Evolutionary conservation across 1,140 invertebrate species (phyloP).

Genomic region (Probaryconus sp.): DNA sequence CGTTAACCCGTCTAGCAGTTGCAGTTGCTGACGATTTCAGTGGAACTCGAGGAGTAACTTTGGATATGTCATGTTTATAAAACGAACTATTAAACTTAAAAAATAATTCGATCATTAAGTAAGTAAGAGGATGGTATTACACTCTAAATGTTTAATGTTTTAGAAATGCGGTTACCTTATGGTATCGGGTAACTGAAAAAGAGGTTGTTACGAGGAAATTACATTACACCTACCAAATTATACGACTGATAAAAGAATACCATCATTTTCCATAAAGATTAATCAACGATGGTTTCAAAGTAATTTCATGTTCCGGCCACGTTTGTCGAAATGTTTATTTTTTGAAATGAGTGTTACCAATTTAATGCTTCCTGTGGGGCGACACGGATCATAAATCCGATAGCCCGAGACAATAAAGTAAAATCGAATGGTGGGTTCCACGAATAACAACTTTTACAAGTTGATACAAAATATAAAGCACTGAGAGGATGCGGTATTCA

Average conservation of each 20-base stretch:
- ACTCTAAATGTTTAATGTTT: no score
- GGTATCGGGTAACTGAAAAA: no score
- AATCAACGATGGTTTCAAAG: slow-evolving; percentile 22
- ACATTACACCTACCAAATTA: slow-evolving; percentile 41
- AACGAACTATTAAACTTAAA: no score
- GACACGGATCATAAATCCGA: slow-evolving; percentile 41
- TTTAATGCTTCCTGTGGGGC: slow-evolving; percentile 50
- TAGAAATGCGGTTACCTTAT: no score
- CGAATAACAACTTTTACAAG: slow-evolving; percentile 28
- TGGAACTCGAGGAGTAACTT: no score
- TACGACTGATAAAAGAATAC: slow-evolving; percentile 19
- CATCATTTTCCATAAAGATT: slow-evolving; percentile 21
- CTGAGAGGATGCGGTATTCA: background rate
- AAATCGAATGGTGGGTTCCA: slow-evolving; percentile 17
- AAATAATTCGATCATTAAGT: no score
- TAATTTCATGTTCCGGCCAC: slow-evolving; percentile 32
- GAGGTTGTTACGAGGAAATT: no score
- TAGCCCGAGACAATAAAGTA: slow-evolving; percentile 40
- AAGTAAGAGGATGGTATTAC: no score
- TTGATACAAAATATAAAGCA: background rate
- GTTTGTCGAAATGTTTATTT: slow-evolving; percentile 32
- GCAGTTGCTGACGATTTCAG: no score
- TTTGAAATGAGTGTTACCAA: slow-evolving; percentile 31
- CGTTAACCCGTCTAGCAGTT: no score
- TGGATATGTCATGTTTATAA: no score